Conservation (phyloP, 2,888 invertebrate genomes). For the Drosophila setosimentum region DNA sequence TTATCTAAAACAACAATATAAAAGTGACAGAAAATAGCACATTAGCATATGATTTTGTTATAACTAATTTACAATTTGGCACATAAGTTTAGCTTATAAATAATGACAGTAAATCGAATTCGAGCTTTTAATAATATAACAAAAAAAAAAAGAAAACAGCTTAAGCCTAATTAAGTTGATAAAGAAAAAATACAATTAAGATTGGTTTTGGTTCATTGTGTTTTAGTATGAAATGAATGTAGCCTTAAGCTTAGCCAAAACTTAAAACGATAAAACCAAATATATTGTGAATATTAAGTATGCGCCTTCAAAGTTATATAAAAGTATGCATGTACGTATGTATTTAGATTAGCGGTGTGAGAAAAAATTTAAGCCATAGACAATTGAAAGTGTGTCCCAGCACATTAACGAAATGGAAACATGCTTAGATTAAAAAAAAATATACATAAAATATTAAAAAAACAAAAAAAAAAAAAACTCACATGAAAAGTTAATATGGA, state of each 20-base stretch:
- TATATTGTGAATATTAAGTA: conserved; percentile 83
- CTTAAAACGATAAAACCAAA: conserved; percentile 28
- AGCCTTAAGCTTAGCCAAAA: conserved; percentile 62
- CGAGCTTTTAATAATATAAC: conserved; percentile 82
- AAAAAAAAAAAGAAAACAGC: conserved; percentile 3
- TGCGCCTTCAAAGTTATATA: conserved; percentile 83
- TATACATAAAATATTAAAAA: conserved; percentile 10
- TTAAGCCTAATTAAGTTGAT: conserved; percentile 35
- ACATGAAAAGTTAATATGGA: conserved; percentile 19
- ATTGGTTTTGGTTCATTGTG: conserved; percentile 49
- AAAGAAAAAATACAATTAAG: conserved; percentile 30
- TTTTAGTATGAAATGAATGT: conserved; percentile 55
- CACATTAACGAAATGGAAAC: conserved; percentile 41
- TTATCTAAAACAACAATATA: conserved; percentile 1
- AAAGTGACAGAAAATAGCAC: conserved; percentile 36
- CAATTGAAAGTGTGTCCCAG: conserved; percentile 5
- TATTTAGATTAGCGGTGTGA: conserved; percentile 61
- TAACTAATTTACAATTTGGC: conserved; percentile 34
- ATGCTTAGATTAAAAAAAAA: conserved; percentile 53
- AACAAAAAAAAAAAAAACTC: conserved; percentile 9
- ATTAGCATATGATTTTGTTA: conserved; percentile 31
- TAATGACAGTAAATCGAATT: conserved; percentile 72
- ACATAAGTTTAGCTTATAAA: conserved; percentile 63
- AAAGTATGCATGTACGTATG: conserved; percentile 42
- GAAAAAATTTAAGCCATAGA: conserved; percentile 38